Evolutionary conservation across 2,113 vertebrate species (phyloP).

Genomic region (Rhinolophus ferrumequinum): DNA sequence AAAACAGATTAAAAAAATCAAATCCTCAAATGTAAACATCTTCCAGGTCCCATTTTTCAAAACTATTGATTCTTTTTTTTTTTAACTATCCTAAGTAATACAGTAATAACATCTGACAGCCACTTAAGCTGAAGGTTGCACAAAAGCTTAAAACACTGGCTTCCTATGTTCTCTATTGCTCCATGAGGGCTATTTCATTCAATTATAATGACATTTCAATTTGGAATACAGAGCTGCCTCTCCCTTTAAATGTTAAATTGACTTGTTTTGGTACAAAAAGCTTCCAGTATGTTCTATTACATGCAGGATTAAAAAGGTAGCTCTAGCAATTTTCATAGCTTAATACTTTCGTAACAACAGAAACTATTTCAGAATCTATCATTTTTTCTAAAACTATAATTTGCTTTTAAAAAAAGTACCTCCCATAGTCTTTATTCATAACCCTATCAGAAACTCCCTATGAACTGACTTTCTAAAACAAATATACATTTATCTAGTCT

Average conservation of each 20-base stretch:
- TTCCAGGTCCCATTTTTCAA: slow-evolving; percentile 49
- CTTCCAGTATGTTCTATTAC: slow-evolving; percentile 52
- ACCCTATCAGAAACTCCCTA: slow-evolving; percentile 48
- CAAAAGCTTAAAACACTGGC: slow-evolving; percentile 44
- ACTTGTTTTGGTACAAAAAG: slow-evolving; percentile 68
- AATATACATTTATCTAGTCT: slow-evolving; percentile 50
- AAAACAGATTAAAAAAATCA: slow-evolving; percentile 39
- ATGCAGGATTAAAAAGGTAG: slow-evolving; percentile 66
- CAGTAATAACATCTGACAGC: slow-evolving; percentile 60
- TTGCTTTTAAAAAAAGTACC: slow-evolving; percentile 47
- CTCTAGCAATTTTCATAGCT: slow-evolving; percentile 57
- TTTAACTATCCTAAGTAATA: slow-evolving; percentile 45
- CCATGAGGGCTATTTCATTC: slow-evolving; percentile 69
- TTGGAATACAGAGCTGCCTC: slow-evolving; percentile 65
- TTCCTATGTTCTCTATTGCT: slow-evolving; percentile 58
- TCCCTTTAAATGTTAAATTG: slow-evolving; percentile 71
- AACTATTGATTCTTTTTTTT: slow-evolving; percentile 53
- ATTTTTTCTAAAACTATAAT: slow-evolving; percentile 58
- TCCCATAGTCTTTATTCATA: slow-evolving; percentile 56
- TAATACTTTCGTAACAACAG: slow-evolving; percentile 63
- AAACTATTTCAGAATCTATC: slow-evolving; percentile 59
- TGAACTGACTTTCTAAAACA: slow-evolving; percentile 61
- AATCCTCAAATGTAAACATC: neutral
- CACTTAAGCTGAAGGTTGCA: slow-evolving; percentile 58
- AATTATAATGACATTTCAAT: slow-evolving; percentile 77